Conservation (phyloP, 2,888 invertebrate species). For the Sisyra terminalis region DNA sequence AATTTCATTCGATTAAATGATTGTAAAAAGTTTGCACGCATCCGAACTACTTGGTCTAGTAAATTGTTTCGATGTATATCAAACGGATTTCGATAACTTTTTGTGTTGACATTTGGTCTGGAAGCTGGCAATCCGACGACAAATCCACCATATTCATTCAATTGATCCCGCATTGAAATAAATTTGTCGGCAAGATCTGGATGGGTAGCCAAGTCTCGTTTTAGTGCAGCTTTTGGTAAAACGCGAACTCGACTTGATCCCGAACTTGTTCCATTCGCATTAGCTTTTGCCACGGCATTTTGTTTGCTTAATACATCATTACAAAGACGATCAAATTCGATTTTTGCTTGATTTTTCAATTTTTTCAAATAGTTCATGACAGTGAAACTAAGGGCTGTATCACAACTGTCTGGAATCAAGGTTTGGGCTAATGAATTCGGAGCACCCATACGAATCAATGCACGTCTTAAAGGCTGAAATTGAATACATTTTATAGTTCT, state of each 20-base stretch:
- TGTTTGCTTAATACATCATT: slow-evolving; percentile 57
- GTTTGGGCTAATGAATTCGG: slow-evolving; percentile 66
- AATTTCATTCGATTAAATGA: slow-evolving; percentile 55
- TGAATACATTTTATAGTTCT: too few species aligned
- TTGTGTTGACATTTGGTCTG: slow-evolving; percentile 31
- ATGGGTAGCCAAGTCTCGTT: slow-evolving; percentile 68
- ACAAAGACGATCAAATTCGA: slow-evolving; percentile 77
- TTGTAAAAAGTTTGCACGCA: slow-evolving; percentile 87
- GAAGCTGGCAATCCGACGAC: slow-evolving; percentile 52
- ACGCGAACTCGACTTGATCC: slow-evolving; percentile 48
- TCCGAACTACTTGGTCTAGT: slow-evolving; percentile 82
- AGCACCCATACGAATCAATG: slow-evolving; percentile 81
- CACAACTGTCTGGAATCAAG: slow-evolving; percentile 79
- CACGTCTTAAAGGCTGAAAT: slow-evolving; percentile 74
- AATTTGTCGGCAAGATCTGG: slow-evolving; percentile 71
- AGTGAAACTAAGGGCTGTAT: slow-evolving; percentile 83
- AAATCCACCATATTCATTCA: slow-evolving; percentile 73
- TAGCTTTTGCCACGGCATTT: slow-evolving; percentile 32
- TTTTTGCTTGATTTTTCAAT: slow-evolving; percentile 85
- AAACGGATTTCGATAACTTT: slow-evolving; percentile 84
- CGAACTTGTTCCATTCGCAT: not conserved
- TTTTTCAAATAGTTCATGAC: slow-evolving; percentile 90
- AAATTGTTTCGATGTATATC: slow-evolving; percentile 82
- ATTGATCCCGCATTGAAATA: slow-evolving; percentile 62
- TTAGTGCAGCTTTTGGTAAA: slow-evolving; percentile 49